Base-by-base conservation (phyloP, 2,113 vertebrate genomes). In the Sylvicapra grimmia region DNA sequence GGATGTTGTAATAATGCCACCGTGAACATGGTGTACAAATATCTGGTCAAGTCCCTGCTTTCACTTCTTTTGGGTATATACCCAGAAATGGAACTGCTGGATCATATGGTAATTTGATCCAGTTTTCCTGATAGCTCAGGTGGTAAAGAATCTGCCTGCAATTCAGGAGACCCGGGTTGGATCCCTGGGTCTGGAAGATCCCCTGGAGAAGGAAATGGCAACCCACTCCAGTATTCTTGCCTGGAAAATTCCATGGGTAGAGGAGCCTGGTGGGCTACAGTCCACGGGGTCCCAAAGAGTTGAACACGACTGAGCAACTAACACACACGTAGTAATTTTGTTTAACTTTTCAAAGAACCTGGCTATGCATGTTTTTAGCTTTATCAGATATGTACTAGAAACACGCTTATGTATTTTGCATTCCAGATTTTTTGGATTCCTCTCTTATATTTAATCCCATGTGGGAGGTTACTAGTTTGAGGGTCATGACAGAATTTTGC, bases 121-220 rank as follows among this genome's bases (percentile, higher is more conserved):
- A 72, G n/a, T 72, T 72, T 23, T n/a, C n/a, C n/a, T 72, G 68
- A 10, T 72, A 12, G 65, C 65, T 72, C n/a, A 12, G 68, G 19
- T 40, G 68, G 68, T 72, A 72, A 72, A 72, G 68, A 23, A 72
- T 72, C 68, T 40, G 68, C 68, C 68, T 40, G n/a, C 68, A 72
- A 23, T 40, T 23, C 68, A 72, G 68, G 65, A 72, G 68, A 72
- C 10, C n/a, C 0, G 2, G 68, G 68, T 40, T 40, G 0, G 1
- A 72, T 40, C 68, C 36, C 72, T 44, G 23, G 12, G 36, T 77
- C 72, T 14, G 36, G 72, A 77, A 77, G 11, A 72, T 19, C n/a
- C n/a, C n/a, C 10, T 72, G 68, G 68, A 72, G 68, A 40, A 72
- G 68, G 10, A 40, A 40, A 40, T 72, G 68, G 19, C 68, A 72